phyloP scores from a whole-genome alignment of 2,888 invertebrate genomes.

The Acleris laterana region DNA sequence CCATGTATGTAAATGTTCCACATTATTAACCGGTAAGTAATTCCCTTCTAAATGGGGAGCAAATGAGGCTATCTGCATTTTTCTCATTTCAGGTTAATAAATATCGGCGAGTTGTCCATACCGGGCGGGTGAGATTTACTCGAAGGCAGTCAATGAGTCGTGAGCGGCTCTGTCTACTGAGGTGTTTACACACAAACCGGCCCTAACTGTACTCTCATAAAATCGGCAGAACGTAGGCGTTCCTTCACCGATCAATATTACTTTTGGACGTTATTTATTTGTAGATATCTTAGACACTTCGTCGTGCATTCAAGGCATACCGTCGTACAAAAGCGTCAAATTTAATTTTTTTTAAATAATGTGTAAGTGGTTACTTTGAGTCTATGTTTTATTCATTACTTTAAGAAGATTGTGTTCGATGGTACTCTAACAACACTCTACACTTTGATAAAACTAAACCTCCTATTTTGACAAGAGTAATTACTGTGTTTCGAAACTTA shows the following conservation, averaged over 20 bases:
- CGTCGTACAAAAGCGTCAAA: too few species aligned
- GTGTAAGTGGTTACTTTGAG: too few species aligned
- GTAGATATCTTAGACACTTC: too few species aligned
- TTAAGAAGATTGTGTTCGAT: too few species aligned
- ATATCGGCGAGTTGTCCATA: conserved; percentile 66
- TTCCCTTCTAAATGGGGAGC: conserved; percentile 46
- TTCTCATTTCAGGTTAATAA: conserved; percentile 79
- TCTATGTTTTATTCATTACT: too few species aligned
- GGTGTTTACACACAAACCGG: conserved; percentile 31
- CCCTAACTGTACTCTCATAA: conserved; percentile 35
- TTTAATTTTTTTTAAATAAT: too few species aligned
- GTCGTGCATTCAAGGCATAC: too few species aligned
- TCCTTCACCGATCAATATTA: conserved; percentile 16
- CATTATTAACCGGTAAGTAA: conserved; percentile 40
- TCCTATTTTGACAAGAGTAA: too few species aligned
- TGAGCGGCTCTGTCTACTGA: conserved; percentile 41
- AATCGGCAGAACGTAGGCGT: conserved; percentile 31
- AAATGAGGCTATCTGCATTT: conserved; percentile 63
- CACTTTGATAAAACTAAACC: too few species aligned
- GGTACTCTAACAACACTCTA: too few species aligned
- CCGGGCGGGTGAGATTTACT: conserved; percentile 61
- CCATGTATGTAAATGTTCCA: conserved; percentile 38
- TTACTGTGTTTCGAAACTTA: too few species aligned
- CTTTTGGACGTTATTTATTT: not conserved
- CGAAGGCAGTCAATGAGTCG: conserved; percentile 60